Evolutionary conservation across 2,888 invertebrate species (phyloP).

Genomic region (Hypomecis atomaria): DNA sequence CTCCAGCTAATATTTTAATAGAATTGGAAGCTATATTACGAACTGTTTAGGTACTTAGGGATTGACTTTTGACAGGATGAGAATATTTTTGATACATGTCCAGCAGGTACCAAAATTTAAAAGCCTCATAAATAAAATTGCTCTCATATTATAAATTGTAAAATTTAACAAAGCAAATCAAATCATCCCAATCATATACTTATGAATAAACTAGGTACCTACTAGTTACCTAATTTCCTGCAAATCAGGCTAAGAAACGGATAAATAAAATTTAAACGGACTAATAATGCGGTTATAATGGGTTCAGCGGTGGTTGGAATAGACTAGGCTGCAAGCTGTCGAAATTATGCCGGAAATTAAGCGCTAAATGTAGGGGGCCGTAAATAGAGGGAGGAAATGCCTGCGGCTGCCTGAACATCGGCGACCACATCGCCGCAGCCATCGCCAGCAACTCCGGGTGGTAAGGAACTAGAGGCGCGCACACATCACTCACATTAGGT

Average conservation of each 20-base stretch:
- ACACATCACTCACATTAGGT: constrained; percentile 51
- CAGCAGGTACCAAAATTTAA: too few relatives aligned
- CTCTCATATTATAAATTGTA: too few relatives aligned
- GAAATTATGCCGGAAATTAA: constrained; percentile 51
- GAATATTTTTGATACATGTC: too few relatives aligned
- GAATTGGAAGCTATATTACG: too few relatives aligned
- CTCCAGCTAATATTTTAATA: too few relatives aligned
- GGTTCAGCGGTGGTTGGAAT: constrained; percentile 38
- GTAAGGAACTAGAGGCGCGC: constrained; percentile 42
- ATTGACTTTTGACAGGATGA: too few relatives aligned
- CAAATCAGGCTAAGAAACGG: not conserved
- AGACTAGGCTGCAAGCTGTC: constrained; percentile 46
- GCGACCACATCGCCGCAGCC: constrained; percentile 59
- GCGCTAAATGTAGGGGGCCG: constrained; percentile 50
- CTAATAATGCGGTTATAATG: constrained; percentile 20
- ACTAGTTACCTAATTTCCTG: too few relatives aligned
- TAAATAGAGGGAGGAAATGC: constrained; percentile 36
- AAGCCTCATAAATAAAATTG: too few relatives aligned
- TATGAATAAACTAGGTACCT: too few relatives aligned
- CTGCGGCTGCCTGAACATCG: constrained; percentile 50
- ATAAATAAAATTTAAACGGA: not conserved
- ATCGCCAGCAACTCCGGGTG: constrained; percentile 57
- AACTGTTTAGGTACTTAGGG: too few relatives aligned
- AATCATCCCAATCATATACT: too few relatives aligned
- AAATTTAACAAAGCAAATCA: too few relatives aligned